Evolutionary conservation across 2,888 invertebrate genomes (phyloP).

Genomic region (Pemphredon lugubris): DNA sequence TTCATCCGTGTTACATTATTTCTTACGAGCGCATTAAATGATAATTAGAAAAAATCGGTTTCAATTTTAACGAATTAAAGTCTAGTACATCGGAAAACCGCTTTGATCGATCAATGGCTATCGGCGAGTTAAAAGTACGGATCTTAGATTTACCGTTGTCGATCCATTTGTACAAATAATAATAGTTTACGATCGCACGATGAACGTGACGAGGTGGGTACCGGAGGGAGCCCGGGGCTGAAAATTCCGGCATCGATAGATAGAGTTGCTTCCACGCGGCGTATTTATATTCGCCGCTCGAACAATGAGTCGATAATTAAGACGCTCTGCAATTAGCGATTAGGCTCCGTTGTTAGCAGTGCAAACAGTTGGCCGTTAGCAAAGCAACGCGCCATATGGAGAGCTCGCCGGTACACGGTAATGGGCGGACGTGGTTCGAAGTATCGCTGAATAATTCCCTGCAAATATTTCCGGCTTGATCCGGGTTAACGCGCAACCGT

Average conservation of each 20-base stretch:
- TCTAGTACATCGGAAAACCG: no score
- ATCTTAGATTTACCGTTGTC: no score
- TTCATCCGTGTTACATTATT: no score
- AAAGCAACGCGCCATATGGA: conserved; percentile 40
- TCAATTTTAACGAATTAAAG: no score
- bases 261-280: conserved; percentile 17
- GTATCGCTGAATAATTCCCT: conserved; percentile 41
- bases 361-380: conserved; percentile 51
- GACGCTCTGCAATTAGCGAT: conserved; percentile 70
- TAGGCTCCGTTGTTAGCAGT: conserved; percentile 59
- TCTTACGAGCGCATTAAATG: no score
- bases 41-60: no score
- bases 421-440: conserved; percentile 17
- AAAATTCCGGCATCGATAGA: not conserved
- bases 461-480: conserved; percentile 27
- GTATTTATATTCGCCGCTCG: conserved; percentile 50
- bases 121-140: no score
- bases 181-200: conserved; percentile 7
- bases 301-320: conserved; percentile 71
- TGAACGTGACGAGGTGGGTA: conserved; percentile 15
- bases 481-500: conserved; percentile 6
- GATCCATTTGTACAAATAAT: not conserved
- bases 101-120: no score
- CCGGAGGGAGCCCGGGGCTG: conserved; percentile 20
- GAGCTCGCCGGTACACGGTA: conserved; percentile 9